phyloP scores from a whole-genome alignment of 2,797 vertebrate genomes.

The Eutrigla gurnardus region DNA sequence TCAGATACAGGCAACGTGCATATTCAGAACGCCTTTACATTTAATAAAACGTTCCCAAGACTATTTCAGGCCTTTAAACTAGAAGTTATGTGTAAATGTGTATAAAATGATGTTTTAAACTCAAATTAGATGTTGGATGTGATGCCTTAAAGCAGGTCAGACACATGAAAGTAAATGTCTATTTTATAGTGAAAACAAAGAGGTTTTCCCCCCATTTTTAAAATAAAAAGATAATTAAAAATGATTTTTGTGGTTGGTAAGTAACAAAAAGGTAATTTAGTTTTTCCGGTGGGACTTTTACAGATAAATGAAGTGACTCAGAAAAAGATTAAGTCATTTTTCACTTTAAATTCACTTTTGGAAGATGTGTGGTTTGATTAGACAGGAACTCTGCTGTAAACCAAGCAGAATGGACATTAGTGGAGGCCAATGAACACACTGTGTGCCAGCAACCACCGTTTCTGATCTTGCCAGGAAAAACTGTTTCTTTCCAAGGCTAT shows the following conservation, averaged over 20 bases:
- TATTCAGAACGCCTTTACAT: not conserved
- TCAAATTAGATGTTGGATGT: not conserved
- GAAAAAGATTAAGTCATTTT: slow-evolving; percentile 29
- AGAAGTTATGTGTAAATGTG: not conserved
- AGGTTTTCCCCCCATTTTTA: no score
- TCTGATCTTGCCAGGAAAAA: slow-evolving; percentile 56
- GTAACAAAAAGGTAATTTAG: not conserved
- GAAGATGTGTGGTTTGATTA: slow-evolving; percentile 46
- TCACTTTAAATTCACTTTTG: slow-evolving; percentile 33
- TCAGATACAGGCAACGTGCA: no score
- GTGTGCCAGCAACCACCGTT: slow-evolving; percentile 61
- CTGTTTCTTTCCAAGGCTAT: slow-evolving; percentile 56
- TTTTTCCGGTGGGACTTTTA: not conserved
- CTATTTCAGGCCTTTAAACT: not conserved
- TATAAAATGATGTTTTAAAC: not conserved
- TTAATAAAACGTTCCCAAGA: not conserved
- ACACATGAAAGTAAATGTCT: no score
- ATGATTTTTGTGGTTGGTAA: not conserved
- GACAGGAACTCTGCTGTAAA: slow-evolving; percentile 41
- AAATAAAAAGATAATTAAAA: no score
- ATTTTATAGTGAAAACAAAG: no score
- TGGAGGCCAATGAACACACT: slow-evolving; percentile 34
- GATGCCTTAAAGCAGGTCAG: not conserved
- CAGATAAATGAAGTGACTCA: slow-evolving; percentile 12
- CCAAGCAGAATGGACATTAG: slow-evolving; percentile 48